Conservation (phyloP, 2,888 invertebrate species). For the Stenichneumon culpator region DNA sequence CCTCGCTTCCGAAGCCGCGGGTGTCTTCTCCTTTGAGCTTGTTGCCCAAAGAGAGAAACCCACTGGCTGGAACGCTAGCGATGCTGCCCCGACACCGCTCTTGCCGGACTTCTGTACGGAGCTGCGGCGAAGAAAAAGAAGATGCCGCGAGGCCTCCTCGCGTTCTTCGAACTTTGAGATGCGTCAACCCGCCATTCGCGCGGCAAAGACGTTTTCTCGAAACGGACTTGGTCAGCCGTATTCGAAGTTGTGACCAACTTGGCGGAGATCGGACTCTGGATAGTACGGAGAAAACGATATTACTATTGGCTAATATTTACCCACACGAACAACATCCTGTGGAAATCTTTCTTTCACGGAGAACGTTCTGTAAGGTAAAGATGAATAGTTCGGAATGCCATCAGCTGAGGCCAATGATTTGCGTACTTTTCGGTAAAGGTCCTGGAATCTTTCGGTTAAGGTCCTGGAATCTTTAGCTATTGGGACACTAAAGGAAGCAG, state of each 20-base stretch:
- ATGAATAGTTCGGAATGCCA: too few relatives aligned
- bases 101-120: constrained; percentile 53
- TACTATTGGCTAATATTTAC: not conserved
- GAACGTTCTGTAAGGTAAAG: too few relatives aligned
- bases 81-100: constrained; percentile 41
- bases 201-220: not conserved
- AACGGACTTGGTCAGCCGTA: not conserved
- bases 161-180: constrained; percentile 40
- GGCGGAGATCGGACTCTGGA: not conserved
- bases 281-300: not conserved
- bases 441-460: not conserved
- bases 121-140: constrained; percentile 30
- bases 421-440: not conserved
- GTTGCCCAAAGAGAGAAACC: constrained; percentile 43
- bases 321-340: not conserved
- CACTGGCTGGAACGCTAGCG: constrained; percentile 28
- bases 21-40: constrained; percentile 9
- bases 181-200: not conserved
- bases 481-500: not conserved
- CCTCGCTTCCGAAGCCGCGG: constrained; percentile 39
- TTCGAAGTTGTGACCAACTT: not conserved
- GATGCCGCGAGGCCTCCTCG: constrained; percentile 36
- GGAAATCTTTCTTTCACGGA: not conserved
- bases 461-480: not conserved
- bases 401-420: not conserved